These are phyloP conservation scores for Procavia capensis DNA, from an alignment of 2,113 vertebrate genomes.

Conservation along the genomic window DNA sequence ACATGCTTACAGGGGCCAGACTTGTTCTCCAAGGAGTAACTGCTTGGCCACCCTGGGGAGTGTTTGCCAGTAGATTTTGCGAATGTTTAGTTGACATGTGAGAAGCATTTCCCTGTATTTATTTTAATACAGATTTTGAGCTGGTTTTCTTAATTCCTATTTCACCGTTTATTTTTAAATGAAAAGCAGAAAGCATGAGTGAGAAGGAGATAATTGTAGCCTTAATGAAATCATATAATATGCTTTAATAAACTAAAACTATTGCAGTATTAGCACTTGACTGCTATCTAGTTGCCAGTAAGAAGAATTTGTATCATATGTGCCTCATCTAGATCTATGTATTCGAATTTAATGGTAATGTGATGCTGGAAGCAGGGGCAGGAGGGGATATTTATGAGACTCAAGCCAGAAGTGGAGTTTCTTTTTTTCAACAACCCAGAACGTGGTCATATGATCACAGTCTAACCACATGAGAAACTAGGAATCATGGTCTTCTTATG, in stretches of 20 bases:
- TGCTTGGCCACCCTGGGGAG: conserved; percentile 27
- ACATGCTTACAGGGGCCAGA: neutral
- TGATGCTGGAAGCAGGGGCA: neutral
- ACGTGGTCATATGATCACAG: conserved; percentile 20
- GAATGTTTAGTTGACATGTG: neutral
- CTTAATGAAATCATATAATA: conserved; percentile 28
- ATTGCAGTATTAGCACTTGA: neutral
- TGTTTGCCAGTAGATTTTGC: neutral
- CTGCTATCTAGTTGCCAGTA: conserved; percentile 44
- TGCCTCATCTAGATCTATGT: neutral
- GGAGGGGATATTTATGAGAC: neutral
- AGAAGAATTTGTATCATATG: neutral
- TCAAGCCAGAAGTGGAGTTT: neutral
- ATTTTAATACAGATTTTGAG: conserved; percentile 25
- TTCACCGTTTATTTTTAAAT: conserved; percentile 19
- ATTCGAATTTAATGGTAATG: conserved; percentile 23
- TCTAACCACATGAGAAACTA: neutral
- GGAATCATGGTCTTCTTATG: conserved; percentile 27
- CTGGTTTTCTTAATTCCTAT: conserved; percentile 28
- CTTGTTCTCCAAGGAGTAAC: neutral
- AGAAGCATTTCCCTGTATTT: neutral
- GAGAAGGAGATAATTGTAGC: neutral
- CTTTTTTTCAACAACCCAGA: conserved; percentile 46
- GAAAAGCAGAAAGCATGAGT: neutral
- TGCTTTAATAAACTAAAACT: conserved; percentile 37